Percentiles rank a stretch among this genome's conserved stretches.
Conservation (phyloP, 1,140 invertebrate genomes). For the Acromyrmex heyeri region DNA sequence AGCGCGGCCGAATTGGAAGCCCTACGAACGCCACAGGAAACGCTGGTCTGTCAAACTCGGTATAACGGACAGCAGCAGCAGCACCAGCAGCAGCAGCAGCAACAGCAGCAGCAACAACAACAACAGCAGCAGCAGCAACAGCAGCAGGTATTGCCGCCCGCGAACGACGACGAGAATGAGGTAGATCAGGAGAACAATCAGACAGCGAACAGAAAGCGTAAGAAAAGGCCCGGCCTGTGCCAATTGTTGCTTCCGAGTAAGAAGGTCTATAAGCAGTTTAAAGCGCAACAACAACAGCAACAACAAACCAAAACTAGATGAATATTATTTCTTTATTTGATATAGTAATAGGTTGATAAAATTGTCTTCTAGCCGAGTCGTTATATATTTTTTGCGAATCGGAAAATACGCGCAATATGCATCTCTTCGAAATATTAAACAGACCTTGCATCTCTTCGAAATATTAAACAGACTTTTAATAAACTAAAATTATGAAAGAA, state of each 20-base stretch:
- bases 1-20: slow-evolving; percentile 87
- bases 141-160: not conserved
- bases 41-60: slow-evolving; percentile 85
- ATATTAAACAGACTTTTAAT: slow-evolving; percentile 2
- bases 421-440: not conserved
- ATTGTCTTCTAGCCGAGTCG: slow-evolving; percentile 39
- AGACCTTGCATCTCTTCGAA: not conserved
- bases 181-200: slow-evolving; percentile 87
- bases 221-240: slow-evolving; percentile 92
- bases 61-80: slow-evolving; percentile 78
- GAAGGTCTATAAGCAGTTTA: slow-evolving; percentile 94
- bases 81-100: slow-evolving; percentile 68
- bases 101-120: slow-evolving; percentile 46
- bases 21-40: slow-evolving; percentile 87
- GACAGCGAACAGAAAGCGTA: slow-evolving; percentile 86
- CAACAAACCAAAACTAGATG: slow-evolving; percentile 87
- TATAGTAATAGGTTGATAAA: not conserved
- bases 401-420: not conserved
- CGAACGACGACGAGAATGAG: slow-evolving; percentile 85
- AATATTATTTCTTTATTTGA: slow-evolving; percentile 62
- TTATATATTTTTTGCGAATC: slow-evolving; percentile 9
- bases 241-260: slow-evolving; percentile 93
- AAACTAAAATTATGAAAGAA: not conserved
- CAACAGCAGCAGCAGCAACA: slow-evolving; percentile 67
- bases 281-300: slow-evolving; percentile 86